Evolutionary conservation across 2,888 invertebrate species (phyloP), one percentile per base, ranked within the genome.

Genomic region (Eumerus sabulonum): DNA sequence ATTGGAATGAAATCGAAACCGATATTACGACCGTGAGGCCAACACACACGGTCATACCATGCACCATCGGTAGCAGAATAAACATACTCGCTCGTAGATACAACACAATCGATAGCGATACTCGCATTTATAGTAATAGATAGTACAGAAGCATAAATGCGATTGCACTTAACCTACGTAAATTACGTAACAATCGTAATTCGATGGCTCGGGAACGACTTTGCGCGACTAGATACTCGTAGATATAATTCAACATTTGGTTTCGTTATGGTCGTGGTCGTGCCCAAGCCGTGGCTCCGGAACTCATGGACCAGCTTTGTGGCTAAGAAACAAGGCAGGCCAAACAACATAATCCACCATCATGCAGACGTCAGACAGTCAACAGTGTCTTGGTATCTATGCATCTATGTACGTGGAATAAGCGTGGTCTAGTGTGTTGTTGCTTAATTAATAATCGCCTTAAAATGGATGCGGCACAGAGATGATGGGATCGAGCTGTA

Each of bases 381-480:
- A 57, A 71, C 64, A 54, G 47, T 27, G 3, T 27, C 7, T 27
- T 27, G 47, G 67, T 50, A 56, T 57, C 44, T 54, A 56, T 40
- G 12, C 27, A 27, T 27, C 27, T 27, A 7, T 27, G 7, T 27
- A 27, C 27, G 27, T 4, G 27, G 27, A 27, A 27, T 27, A 27
- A 27, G 27, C 2, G 27, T 40, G 11, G 40, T 7, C 40, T 1
- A n/a, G 40, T 40, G 11, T 3, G 9, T 48, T 73, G 74, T 70
- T 68, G 68, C 56, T 74, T 79, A 79, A 79, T 79, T 79, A 79
- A 79, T 79, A 79, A 79, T 74, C 79, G 60, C 68, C 60, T 79
- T 54, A 50, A 64, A 73, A 60, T 70, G 63, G 64, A 64, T 63
- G 64, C 64, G 54, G 47, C 42, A 64, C 71, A 54, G 64, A 64